These are phyloP conservation scores for Pseudomugil tenellus DNA, from an alignment of 2,797 vertebrate genomes.

Conservation along the genomic window DNA sequence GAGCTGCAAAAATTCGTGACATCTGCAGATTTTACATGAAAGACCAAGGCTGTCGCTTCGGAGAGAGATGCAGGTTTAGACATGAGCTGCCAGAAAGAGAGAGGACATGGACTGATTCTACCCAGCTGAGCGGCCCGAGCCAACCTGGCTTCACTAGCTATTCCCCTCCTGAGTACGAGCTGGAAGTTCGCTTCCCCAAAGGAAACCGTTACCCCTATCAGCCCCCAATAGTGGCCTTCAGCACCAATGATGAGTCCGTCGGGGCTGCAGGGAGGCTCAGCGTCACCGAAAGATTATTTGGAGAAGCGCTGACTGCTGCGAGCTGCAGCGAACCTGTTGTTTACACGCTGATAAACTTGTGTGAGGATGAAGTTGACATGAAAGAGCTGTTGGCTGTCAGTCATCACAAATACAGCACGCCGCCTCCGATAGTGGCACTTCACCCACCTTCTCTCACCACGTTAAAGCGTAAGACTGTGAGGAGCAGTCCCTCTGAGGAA, in stretches of 20 bases:
- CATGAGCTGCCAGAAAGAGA: constrained; percentile 83
- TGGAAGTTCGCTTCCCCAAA: constrained; percentile 92
- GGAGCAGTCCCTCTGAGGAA: constrained; percentile 56
- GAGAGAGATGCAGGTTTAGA: constrained; percentile 89
- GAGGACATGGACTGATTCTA: constrained; percentile 46
- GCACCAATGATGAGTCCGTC: constrained; percentile 88
- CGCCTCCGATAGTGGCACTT: constrained; percentile 73
- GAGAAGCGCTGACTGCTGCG: constrained; percentile 87
- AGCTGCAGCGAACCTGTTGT: constrained; percentile 87
- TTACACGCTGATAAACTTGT: constrained; percentile 89
- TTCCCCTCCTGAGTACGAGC: constrained; percentile 86
- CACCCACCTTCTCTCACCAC: constrained; percentile 33
- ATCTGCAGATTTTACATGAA: constrained; percentile 90
- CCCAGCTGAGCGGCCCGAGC: constrained; percentile 62
- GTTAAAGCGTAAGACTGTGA: constrained; percentile 69
- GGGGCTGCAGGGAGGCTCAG: constrained; percentile 87
- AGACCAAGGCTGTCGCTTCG: constrained; percentile 90
- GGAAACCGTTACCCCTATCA: constrained; percentile 92
- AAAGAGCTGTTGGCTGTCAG: constrained; percentile 81
- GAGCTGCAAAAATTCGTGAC: constrained; percentile 59
- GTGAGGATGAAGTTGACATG: constrained; percentile 89
- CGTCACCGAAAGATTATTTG: constrained; percentile 90
- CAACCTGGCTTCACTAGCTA: constrained; percentile 83
- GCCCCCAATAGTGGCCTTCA: constrained; percentile 92
- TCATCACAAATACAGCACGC: constrained; percentile 91